These are phyloP conservation scores for Spilarctia lutea DNA, from an alignment of 2,888 invertebrate species.

Conservation along the genomic window DNA sequence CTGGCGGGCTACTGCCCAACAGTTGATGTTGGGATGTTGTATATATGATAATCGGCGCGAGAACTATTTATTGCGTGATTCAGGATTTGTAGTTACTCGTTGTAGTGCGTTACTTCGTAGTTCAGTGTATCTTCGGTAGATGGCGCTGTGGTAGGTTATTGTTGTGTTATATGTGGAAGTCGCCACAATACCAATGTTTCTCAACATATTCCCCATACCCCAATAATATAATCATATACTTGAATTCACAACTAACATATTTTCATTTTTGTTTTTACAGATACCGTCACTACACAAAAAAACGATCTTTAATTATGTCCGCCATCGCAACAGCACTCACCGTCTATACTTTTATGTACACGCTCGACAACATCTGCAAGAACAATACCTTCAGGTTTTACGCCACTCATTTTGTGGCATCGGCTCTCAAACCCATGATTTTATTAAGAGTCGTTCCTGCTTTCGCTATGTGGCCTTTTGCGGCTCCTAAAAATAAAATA, in stretches of 20 bases:
- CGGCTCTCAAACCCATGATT: slow-evolving; percentile 59
- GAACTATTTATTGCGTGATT: too few species aligned
- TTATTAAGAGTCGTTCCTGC: slow-evolving; percentile 60
- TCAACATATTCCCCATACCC: background rate
- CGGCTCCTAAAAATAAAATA: slow-evolving; percentile 33
- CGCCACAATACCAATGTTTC: too few species aligned
- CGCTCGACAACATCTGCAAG: slow-evolving; percentile 17
- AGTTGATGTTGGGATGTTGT: too few species aligned
- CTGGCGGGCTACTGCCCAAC: too few species aligned
- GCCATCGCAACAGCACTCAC: slow-evolving; percentile 22
- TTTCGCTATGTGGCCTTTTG: slow-evolving; percentile 68
- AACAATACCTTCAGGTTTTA: slow-evolving; percentile 50
- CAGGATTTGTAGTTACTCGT: too few species aligned
- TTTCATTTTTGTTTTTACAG: slow-evolving; percentile 59
- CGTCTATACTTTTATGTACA: slow-evolving; percentile 45
- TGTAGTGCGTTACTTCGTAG: too few species aligned
- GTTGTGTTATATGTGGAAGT: too few species aligned
- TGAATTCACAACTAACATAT: background rate
- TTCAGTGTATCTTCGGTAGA: too few species aligned
- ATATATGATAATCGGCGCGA: too few species aligned
- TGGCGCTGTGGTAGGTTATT: too few species aligned
- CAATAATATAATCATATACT: background rate
- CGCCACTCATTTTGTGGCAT: slow-evolving; percentile 56
- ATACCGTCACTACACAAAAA: slow-evolving; percentile 74
- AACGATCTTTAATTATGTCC: slow-evolving; percentile 65